phyloP scores from a whole-genome alignment of 2,888 invertebrate species.

The Adelognathus sp. region DNA sequence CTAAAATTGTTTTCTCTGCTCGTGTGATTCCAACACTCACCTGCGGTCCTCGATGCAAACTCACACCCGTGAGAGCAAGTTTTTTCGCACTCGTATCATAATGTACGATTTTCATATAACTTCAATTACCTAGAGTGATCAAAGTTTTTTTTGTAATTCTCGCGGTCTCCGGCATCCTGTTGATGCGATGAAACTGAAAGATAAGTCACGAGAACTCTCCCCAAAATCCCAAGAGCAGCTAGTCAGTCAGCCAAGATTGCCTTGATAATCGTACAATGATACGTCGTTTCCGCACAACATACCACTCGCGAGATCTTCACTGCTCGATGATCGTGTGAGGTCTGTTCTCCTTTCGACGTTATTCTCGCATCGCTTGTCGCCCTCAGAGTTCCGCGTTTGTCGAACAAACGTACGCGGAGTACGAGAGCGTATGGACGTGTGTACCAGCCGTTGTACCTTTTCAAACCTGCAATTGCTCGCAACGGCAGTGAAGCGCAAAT shows the following conservation, averaged over 20 bases:
- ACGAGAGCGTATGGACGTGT: background rate
- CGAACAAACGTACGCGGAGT: conserved; percentile 21
- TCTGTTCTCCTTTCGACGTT: conserved; percentile 29
- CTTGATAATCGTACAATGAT: conserved; percentile 38
- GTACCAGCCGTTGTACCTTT: conserved; percentile 27
- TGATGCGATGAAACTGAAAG: background rate
- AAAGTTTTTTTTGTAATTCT: background rate
- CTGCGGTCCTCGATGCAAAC: too few relatives aligned
- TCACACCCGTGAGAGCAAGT: too few relatives aligned
- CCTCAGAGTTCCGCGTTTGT: conserved; percentile 11
- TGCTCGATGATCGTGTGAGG: conserved; percentile 54
- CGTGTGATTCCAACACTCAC: too few relatives aligned
- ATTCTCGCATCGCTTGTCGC: conserved; percentile 21
- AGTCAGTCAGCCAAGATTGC: conserved; percentile 8
- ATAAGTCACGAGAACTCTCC: conserved; percentile 28
- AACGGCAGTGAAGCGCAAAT: conserved; percentile 50
- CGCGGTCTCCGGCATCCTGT: background rate
- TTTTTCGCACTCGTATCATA: too few relatives aligned
- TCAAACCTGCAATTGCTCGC: conserved; percentile 49
- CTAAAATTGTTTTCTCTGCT: too few relatives aligned
- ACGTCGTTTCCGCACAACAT: background rate
- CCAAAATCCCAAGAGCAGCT: background rate
- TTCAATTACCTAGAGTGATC: background rate
- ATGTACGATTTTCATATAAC: background rate
- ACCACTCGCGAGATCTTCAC: conserved; percentile 37